These are phyloP conservation scores for Phrynocephalus forsythii DNA, from an alignment of 2,797 vertebrate genomes.

Conservation along the genomic window DNA sequence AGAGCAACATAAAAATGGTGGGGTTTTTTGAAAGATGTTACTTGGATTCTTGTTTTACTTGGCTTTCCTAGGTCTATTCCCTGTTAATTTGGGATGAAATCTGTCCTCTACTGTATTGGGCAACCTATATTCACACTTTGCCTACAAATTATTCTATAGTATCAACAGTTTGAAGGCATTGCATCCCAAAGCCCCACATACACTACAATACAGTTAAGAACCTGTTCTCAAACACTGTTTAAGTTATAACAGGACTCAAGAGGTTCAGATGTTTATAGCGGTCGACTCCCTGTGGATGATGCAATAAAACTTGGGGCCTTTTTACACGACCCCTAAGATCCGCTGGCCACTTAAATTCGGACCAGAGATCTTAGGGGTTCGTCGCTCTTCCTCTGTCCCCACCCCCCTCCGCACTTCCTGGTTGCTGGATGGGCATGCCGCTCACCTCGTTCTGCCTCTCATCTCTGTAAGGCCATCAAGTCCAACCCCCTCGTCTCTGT, in stretches of 20 bases:
- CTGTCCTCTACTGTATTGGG: neutral
- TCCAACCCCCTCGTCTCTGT: too few species aligned
- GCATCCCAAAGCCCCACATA: neutral
- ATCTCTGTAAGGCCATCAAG: too few species aligned
- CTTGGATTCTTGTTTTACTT: neutral
- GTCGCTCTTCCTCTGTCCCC: too few species aligned
- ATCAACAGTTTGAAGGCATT: neutral
- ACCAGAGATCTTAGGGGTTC: too few species aligned
- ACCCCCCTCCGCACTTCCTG: too few species aligned
- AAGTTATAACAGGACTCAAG: neutral
- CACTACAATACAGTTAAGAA: neutral
- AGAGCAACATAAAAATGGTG: neutral
- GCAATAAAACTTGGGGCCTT: neutral
- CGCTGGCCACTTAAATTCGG: too few species aligned
- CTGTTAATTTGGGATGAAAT: neutral
- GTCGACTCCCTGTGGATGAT: neutral
- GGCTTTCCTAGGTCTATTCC: neutral
- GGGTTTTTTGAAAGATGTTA: neutral
- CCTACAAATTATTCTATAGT: neutral
- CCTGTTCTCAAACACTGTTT: neutral
- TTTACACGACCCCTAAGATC: too few species aligned
- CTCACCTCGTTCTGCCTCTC: too few species aligned
- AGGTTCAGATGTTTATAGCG: conserved; percentile 10
- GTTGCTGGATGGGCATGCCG: too few species aligned
- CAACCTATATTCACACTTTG: neutral